Base-by-base conservation (phyloP, 1,140 invertebrate genomes). In the Pseudoatta argentina region DNA sequence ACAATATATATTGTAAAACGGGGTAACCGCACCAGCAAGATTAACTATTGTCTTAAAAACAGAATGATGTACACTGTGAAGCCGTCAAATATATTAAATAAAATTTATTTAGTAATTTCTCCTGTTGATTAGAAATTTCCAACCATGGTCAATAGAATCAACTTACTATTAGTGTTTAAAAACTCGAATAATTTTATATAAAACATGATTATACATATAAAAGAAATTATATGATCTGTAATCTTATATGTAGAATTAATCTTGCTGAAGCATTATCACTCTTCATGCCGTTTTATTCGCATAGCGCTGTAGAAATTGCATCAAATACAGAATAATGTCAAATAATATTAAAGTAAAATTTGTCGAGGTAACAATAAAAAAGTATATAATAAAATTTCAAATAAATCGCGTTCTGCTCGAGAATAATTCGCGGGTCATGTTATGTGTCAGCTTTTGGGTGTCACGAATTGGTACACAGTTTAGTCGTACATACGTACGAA, bases 401-500 rank as follows among this genome's bases (percentile, higher is more conserved):
- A 69, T 55, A 57, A 81, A 81, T 71, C 14, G 39, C 39, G 34
- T 77, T 63, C n/a, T 18, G 21, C 6, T 79, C 61, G 34, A 77
- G 4, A 61, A 77, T 66, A 12, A 66, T 66, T 48, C 34, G 34
- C 21, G 16, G 5, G 7, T 76, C 44, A 48, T 78, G 27, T 55
- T 57, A 24, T 2, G 27, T 48, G 24, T 75, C 55, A 75, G 79
- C 55, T 83, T 75, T 34, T 39, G 18, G 48, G 39, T 82, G 53
- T 82, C 79, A 82, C 53, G 67, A 82, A 82, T 82, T 82, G 79
- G 79, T 82, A 73, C 79, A 82, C 79, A 82, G 79, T 72, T 82
- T 44, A 57, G 10, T 81, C 64, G 14, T 39, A 67, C 34, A 67
- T 67, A 67, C 10, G n/a, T 55, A 71, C 18, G 21, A 12, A 24